A percentile compares a stretch with the other conserved stretches of the same genome.
These are phyloP conservation scores for Cybosia mesomella DNA, from an alignment of 2,888 invertebrate genomes.

Conservation along the genomic window DNA sequence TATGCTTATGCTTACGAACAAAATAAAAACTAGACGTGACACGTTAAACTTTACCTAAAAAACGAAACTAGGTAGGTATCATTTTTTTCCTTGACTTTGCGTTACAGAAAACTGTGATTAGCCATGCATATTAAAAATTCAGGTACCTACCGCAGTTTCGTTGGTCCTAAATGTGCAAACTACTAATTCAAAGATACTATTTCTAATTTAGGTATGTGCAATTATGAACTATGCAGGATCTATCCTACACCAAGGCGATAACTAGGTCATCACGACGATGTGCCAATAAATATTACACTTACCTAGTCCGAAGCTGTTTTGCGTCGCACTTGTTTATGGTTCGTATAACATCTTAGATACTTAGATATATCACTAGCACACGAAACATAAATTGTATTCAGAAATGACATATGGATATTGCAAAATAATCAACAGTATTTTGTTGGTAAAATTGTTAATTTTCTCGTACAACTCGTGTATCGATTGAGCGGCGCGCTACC, in stretches of 20 bases:
- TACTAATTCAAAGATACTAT: neutral
- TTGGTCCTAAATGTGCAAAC: neutral
- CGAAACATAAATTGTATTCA: conserved; percentile 20
- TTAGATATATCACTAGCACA: conserved; percentile 39
- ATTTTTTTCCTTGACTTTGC: neutral
- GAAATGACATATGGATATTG: conserved; percentile 35
- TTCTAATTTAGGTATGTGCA: conserved; percentile 7
- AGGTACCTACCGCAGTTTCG: neutral
- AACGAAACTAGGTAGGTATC: neutral
- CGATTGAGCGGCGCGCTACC: conserved; percentile 79
- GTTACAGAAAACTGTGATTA: neutral
- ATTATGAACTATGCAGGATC: conserved; percentile 30
- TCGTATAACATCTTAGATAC: conserved; percentile 36
- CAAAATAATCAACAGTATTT: conserved; percentile 43
- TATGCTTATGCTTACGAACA: neutral
- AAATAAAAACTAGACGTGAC: neutral
- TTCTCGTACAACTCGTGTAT: conserved; percentile 66
- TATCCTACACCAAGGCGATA: conserved; percentile 53
- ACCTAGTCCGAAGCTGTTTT: conserved; percentile 72
- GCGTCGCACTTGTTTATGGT: conserved; percentile 69
- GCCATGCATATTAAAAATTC: neutral
- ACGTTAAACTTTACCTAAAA: neutral
- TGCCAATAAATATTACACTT: conserved; percentile 82
- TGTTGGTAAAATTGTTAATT: conserved; percentile 47
- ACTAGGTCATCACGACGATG: conserved; percentile 79